Conservation (phyloP, 1,140 invertebrate species). For the Cotesia glomerata region DNA sequence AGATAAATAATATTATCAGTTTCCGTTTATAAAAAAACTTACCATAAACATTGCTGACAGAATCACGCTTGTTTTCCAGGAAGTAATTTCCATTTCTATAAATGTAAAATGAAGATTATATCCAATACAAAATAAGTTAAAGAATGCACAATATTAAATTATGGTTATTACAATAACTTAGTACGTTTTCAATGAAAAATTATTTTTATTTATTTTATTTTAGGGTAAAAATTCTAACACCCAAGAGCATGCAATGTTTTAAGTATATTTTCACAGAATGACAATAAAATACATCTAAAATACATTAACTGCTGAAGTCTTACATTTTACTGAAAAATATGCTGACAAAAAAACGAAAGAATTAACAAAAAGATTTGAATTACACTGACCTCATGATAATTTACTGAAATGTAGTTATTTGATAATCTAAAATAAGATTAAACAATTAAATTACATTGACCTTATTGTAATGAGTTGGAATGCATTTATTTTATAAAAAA, state of each 20-base stretch:
- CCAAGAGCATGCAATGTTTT: too few relatives aligned
- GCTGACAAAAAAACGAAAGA: background rate
- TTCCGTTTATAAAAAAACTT: background rate
- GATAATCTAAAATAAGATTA: background rate
- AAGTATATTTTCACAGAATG: background rate
- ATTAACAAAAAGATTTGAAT: background rate
- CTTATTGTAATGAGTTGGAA: background rate
- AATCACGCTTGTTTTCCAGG: background rate
- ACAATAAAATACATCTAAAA: background rate
- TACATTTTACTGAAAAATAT: background rate
- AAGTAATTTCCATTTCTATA: background rate
- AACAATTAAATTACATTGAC: background rate
- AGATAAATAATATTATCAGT: background rate
- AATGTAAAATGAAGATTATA: background rate
- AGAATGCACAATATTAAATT: background rate
- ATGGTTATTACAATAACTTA: background rate
- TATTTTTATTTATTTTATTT: too few relatives aligned
- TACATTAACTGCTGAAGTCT: background rate
- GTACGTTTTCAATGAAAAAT: too few relatives aligned
- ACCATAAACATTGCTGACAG: conserved; percentile 14
- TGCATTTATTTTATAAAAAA: too few relatives aligned
- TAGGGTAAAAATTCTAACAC: too few relatives aligned
- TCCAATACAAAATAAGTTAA: background rate
- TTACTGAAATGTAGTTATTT: too few relatives aligned
- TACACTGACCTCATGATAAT: background rate